Conservation (phyloP, 2,888 invertebrate genomes). For the Cheilosia vernalis region DNA sequence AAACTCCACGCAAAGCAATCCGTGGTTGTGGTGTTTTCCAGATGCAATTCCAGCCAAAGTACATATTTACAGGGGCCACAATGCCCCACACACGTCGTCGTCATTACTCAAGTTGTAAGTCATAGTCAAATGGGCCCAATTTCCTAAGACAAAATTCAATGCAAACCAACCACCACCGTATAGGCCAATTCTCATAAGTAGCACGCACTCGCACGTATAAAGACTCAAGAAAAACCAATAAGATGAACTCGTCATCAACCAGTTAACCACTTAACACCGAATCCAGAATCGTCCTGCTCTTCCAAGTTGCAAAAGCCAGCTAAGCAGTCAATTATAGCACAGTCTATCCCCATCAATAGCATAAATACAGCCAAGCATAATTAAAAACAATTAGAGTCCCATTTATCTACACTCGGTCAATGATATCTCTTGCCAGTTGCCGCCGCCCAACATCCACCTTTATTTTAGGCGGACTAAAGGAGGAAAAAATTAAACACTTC, state of each 20-base stretch:
- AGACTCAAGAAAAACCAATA: not conserved
- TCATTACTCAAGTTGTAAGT: no score
- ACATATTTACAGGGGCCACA: no score
- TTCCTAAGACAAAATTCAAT: no score
- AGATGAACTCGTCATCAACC: not conserved
- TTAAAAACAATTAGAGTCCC: slow-evolving; percentile 69
- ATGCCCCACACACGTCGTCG: no score
- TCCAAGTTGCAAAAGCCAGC: slow-evolving; percentile 8
- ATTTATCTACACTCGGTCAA: slow-evolving; percentile 66
- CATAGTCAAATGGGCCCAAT: no score
- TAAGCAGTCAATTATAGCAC: slow-evolving; percentile 55
- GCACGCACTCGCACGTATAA: no score
- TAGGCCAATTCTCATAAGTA: no score
- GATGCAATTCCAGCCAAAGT: no score
- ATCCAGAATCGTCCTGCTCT: slow-evolving; percentile 20
- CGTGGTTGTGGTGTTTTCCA: no score
- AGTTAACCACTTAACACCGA: slow-evolving; percentile 17
- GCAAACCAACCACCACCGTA: no score
- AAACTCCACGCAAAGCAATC: no score
- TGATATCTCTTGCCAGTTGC: slow-evolving; percentile 47
- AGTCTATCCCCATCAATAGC: slow-evolving; percentile 51
- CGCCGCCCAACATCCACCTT: slow-evolving; percentile 19
- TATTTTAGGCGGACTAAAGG: slow-evolving; percentile 31
- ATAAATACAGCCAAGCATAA: slow-evolving; percentile 55
- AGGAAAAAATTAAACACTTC: slow-evolving; percentile 65